Evolutionary conservation across 2,113 vertebrate genomes (phyloP).

Genomic region (Menura novaehollandiae): DNA sequence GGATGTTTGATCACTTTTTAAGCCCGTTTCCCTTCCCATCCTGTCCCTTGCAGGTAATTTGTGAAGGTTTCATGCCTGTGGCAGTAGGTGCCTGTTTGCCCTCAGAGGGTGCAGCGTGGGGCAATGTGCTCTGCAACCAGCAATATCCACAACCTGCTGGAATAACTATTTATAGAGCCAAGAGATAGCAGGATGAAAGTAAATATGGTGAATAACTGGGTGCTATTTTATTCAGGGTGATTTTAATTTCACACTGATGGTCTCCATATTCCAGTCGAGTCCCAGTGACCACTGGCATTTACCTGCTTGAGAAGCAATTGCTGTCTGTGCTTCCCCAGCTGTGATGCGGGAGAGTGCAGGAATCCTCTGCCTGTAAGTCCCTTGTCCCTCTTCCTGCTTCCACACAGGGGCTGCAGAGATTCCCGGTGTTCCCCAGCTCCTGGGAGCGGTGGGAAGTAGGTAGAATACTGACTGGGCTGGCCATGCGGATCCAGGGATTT

Average conservation of each 20-base stretch:
- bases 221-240: not conserved
- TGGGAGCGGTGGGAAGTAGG: not conserved
- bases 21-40: not conserved
- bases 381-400: not conserved
- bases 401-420: fast-evolving
- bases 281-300: not conserved
- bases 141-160: not conserved
- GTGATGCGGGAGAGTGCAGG: not conserved
- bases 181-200: not conserved
- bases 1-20: not conserved
- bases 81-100: not conserved
- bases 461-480: not conserved
- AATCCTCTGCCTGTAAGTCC: not conserved
- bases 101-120: not conserved
- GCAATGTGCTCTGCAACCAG: fast-evolving
- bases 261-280: not conserved
- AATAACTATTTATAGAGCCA: not conserved
- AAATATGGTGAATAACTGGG: not conserved
- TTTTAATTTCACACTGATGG: not conserved
- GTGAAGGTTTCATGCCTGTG: not conserved
- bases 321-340: not conserved
- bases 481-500: not conserved
- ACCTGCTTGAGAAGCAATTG: not conserved
- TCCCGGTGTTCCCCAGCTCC: not conserved
- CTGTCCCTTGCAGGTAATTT: not conserved